These are phyloP conservation scores for Syrista parreyssii DNA, from an alignment of 2,888 invertebrate species.

Conservation along the genomic window DNA sequence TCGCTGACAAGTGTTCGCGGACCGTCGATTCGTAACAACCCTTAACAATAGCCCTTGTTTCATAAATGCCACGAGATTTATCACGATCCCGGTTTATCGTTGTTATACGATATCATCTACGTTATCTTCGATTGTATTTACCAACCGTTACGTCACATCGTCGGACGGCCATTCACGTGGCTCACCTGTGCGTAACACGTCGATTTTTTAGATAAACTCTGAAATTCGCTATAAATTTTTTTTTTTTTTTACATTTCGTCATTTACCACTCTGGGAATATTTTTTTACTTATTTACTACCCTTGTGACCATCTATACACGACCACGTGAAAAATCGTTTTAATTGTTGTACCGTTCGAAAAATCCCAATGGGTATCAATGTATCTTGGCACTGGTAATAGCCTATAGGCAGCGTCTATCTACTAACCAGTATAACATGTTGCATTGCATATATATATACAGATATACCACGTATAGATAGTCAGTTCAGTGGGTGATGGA, in stretches of 20 bases:
- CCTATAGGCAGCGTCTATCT: not conserved
- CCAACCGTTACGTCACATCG: not conserved
- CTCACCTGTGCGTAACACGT: not conserved
- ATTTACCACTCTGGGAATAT: not conserved
- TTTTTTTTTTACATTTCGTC: not conserved
- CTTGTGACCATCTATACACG: not conserved
- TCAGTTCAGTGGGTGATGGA: conserved; percentile 51
- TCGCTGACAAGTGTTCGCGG: conserved; percentile 31
- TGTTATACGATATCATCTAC: not conserved
- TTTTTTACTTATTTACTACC: too few species aligned
- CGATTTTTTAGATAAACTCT: not conserved
- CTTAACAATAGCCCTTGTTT: conserved; percentile 27
- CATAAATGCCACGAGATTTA: conserved; percentile 9
- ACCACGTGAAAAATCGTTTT: conserved; percentile 46
- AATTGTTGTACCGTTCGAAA: conserved; percentile 36
- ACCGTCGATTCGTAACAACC: conserved; percentile 22
- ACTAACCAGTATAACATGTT: not conserved
- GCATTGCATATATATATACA: not conserved
- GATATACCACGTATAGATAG: conserved; percentile 10
- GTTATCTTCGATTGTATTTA: not conserved
- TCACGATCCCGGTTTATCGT: not conserved
- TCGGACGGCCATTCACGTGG: not conserved
- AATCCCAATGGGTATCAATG: not conserved
- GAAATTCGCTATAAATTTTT: not conserved
- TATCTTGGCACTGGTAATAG: not conserved